Base-by-base conservation (phyloP, 2,797 vertebrate species). In the Brotula barbata region DNA sequence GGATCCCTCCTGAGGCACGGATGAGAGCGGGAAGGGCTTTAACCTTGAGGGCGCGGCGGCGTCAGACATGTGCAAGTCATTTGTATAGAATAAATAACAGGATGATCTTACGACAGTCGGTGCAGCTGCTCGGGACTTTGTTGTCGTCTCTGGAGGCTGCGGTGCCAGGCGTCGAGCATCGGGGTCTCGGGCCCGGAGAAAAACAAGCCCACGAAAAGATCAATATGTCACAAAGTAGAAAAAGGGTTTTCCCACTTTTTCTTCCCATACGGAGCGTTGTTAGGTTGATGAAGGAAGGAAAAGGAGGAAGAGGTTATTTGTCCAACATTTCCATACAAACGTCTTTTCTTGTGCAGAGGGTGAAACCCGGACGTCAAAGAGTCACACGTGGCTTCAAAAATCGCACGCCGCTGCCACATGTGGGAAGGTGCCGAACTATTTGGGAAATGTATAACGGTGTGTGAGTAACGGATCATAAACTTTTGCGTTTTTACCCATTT, bases 31-130 rank as follows among this genome's bases (percentile, higher is more conserved):
- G 48, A 72, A 48, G 47, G 50, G 81, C 47, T 75, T 81, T 80
- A 80, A 84, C 85, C 81, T 77, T 57, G 73, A 77, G 80, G 83
- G 78, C 80, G 82, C 83, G 73, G 78, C 82, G 48, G 71, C 2
- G 28, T 40, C 2, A 57, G 82, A 85, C 91, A 92, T 74, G 80
- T 90, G 88, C 70, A 72, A 90, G 84, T 84, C 34, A 91, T 92
- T 87, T 87, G 87, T 88, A 74, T 74, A 36, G 79, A 85, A 82
- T 90, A 86, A 87, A 89, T 83, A 85, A 87, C 71, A 64, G 83
- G 80, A 87, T 77, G 84, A 72, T 86, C 77, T 84, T 77, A 60
- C 83, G 86, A 86, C 85, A 72, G 79, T 68, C 68, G 20, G 69
- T 49, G 58, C 86, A 82, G 87, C 81, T 84, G 85, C 81, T 83